Evolutionary conservation across 2,113 vertebrate genomes (phyloP).

Genomic region (Taxidea taxus): DNA sequence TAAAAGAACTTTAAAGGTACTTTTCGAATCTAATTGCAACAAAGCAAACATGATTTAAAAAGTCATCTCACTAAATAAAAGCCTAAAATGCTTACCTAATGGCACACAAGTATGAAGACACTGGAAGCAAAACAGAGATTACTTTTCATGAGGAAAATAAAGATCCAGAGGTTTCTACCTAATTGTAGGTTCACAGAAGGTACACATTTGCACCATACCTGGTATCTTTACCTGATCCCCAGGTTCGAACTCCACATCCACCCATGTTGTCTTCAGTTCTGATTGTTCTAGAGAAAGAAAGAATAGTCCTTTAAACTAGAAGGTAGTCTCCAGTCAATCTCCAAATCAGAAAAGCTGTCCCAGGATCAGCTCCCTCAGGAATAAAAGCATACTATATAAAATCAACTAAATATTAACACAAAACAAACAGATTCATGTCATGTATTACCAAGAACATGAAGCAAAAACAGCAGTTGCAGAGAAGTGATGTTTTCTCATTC

Average conservation of each 20-base stretch:
- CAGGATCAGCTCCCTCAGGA: not conserved
- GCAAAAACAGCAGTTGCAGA: not conserved
- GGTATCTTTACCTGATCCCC: constrained; percentile 83
- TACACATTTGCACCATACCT: constrained; percentile 61
- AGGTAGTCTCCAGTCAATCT: not conserved
- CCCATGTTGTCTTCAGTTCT: constrained; percentile 85
- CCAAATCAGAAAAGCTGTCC: not conserved
- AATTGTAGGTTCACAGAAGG: not conserved
- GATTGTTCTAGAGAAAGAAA: constrained; percentile 79
- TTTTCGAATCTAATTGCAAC: not conserved
- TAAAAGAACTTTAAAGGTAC: not conserved
- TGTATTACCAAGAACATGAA: not conserved
- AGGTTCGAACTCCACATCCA: constrained; percentile 85
- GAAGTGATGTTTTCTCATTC: constrained; percentile 85
- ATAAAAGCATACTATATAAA: not conserved
- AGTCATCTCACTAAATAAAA: not conserved
- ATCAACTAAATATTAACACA: not conserved
- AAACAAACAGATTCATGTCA: not conserved
- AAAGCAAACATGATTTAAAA: not conserved
- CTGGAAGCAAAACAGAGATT: not conserved
- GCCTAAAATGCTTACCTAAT: not conserved
- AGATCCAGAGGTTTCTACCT: not conserved
- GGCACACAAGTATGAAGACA: not conserved
- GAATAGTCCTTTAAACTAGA: not conserved
- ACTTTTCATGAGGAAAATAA: not conserved